These are phyloP conservation scores for Vultur gryphus DNA, from an alignment of 2,797 vertebrate genomes.

Conservation along the genomic window DNA sequence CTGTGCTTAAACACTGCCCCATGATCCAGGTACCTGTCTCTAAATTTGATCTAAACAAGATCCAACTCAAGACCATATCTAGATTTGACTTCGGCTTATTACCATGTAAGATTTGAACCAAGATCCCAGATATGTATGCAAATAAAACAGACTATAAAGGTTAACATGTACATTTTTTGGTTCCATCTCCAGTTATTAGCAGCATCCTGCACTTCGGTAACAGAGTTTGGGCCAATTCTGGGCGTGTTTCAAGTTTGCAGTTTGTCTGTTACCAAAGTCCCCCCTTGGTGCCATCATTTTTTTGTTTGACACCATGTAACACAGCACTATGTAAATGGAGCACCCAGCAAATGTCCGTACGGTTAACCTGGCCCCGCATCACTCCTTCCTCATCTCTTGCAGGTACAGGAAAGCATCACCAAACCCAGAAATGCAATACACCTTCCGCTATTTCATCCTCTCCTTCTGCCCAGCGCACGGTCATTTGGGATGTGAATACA, in stretches of 20 bases:
- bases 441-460: not conserved
- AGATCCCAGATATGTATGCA: accelerated
- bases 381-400: not conserved
- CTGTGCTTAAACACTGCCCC: accelerated
- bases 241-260: not conserved
- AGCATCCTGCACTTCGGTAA: not conserved
- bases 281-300: accelerated
- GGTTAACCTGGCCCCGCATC: accelerated
- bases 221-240: not conserved
- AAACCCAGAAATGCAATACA: not conserved
- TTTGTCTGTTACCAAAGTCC: not conserved
- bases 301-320: not conserved
- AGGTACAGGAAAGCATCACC: not conserved
- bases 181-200: not conserved
- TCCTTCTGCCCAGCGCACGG: accelerated
- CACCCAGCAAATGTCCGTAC: not conserved
- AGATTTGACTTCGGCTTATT: not conserved
- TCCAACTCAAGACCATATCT: not conserved
- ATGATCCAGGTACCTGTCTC: not conserved
- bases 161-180: accelerated
- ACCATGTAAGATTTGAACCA: not conserved
- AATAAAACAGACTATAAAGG: not conserved
- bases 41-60: not conserved
- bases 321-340: accelerated
- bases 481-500: not conserved